phyloP scores from a whole-genome alignment of 2,797 vertebrate species.

The Enteromius anoplus region DNA sequence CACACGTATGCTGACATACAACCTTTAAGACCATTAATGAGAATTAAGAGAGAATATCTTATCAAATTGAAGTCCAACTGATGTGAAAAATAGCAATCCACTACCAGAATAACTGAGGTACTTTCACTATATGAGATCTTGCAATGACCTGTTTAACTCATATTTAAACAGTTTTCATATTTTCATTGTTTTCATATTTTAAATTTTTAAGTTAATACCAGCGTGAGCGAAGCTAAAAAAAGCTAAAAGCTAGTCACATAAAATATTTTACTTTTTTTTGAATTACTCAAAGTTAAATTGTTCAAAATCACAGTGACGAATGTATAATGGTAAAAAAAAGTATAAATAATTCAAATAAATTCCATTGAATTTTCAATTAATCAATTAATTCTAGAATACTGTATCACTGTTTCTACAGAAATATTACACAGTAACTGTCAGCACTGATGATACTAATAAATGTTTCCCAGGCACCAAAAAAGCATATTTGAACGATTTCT shows the following conservation, averaged over 20 bases:
- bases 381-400: neutral
- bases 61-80: neutral
- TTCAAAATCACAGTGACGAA: no score
- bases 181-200: neutral
- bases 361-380: no score
- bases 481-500: neutral
- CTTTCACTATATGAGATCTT: neutral
- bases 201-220: neutral
- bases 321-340: no score
- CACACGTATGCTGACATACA: constrained; percentile 13
- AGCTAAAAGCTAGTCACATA: neutral
- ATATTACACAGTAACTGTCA: neutral
- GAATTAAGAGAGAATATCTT: no score
- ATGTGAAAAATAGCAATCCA: neutral
- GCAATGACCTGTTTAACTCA: neutral
- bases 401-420: neutral
- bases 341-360: no score
- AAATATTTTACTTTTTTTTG: neutral
- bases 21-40: neutral
- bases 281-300: no score
- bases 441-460: neutral
- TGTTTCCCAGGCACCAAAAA: neutral
- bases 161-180: neutral
- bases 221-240: neutral
- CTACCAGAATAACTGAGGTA: neutral